Evolutionary conservation across 2,888 invertebrate genomes (phyloP).

Genomic region (Portevinia maculata): DNA sequence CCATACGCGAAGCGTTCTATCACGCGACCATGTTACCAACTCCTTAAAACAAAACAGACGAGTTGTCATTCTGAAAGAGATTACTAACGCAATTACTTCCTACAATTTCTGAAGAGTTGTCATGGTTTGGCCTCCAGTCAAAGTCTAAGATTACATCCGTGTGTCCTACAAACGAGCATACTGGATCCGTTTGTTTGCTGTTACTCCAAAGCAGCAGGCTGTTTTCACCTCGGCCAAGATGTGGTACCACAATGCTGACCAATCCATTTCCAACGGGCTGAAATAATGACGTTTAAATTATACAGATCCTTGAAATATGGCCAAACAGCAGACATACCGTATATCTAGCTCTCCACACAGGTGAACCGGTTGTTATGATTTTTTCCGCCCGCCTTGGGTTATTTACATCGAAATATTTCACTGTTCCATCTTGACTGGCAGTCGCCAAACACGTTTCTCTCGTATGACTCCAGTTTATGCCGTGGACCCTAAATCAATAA

Average conservation of each 20-base stretch:
- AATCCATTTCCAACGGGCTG: constrained; percentile 96
- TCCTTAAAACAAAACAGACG: constrained; percentile 83
- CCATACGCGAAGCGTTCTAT: constrained; percentile 96
- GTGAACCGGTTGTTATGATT: constrained; percentile 90
- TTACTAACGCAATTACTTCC: constrained; percentile 12
- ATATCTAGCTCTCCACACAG: constrained; percentile 96
- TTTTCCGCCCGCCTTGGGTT: constrained; percentile 93
- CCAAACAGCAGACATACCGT: constrained; percentile 84
- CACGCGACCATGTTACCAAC: constrained; percentile 97
- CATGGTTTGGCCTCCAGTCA: constrained; percentile 92
- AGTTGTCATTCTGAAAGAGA: not conserved
- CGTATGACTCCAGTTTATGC: constrained; percentile 96
- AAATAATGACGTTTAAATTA: constrained; percentile 64
- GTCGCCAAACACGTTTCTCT: constrained; percentile 94
- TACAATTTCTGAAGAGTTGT: constrained; percentile 81
- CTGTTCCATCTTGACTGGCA: constrained; percentile 97
- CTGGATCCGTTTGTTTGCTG: constrained; percentile 87
- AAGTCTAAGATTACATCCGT: constrained; percentile 97
- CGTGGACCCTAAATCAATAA: constrained; percentile 88
- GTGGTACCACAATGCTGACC: constrained; percentile 95
- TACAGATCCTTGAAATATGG: not conserved
- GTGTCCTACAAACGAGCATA: constrained; percentile 96
- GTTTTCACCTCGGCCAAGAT: constrained; percentile 94
- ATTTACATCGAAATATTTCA: constrained; percentile 96
- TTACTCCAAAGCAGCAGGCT: constrained; percentile 91